Base-by-base conservation (phyloP, 2,888 invertebrate species). In the Coenonympha glycerion region DNA sequence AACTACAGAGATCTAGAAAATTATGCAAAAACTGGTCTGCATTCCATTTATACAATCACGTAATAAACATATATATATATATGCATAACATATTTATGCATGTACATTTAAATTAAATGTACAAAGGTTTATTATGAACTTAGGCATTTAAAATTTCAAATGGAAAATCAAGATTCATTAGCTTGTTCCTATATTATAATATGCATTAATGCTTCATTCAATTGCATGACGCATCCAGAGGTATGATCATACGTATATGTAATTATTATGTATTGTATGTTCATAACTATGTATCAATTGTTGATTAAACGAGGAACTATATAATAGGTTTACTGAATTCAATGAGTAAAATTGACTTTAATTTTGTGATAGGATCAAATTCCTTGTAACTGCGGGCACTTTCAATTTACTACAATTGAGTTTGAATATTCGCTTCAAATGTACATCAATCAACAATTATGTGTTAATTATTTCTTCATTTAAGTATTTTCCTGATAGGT, bases 311-410 rank as follows among this genome's bases (percentile, higher is more conserved):
- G 19, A 46, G 46, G 40, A 24, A 47, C 22, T 47, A 40, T n/a
- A n/a, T n/a, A n/a, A n/a, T n/a, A n/a, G n/a, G n/a, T n/a, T n/a
- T n/a, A n/a, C n/a, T n/a, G n/a, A n/a, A 49, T 49, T 44, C 28
- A 50, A 49, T 47, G 47, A 50, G 26, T 41, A 53, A 36, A 49
- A 52, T 52, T 47, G 42, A 44, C 26, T 55, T 47, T 30, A 47
- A 52, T 56, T 48, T 47, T 44, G 40, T 28, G 24, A 31, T 16
- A 28, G 22, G 40, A 31, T 24, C 18, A 47, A 49, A 47, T 49
- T 30, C 16, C 22, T 6, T 22, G n/a, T 44, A 39, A 40, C 47
- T 53, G 49, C 49, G 42, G 47, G 47, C 36, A 9, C 11, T 30
- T 44, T 39, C 8, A 39, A 45, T 44, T 45, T 24, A 33, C 6